A percentile compares a stretch with the other conserved stretches of the same genome.
Evolutionary conservation across 2,888 invertebrate species (phyloP).

Genomic region (Drosophila trichaetosa): DNA sequence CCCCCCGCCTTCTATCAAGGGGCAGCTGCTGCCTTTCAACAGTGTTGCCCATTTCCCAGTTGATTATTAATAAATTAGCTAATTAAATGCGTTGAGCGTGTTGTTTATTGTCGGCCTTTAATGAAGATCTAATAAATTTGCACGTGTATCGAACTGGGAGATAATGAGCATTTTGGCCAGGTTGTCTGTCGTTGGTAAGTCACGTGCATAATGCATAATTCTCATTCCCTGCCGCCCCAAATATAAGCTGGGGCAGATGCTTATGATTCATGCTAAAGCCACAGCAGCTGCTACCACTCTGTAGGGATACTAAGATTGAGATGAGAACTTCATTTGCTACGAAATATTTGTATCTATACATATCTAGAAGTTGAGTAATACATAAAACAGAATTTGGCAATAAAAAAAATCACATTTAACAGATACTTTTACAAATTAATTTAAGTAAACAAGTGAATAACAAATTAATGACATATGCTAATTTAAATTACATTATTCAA

Average conservation of each 20-base stretch:
- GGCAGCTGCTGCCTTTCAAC: slow-evolving; percentile 54
- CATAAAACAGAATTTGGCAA: background rate
- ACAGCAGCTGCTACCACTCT: slow-evolving; percentile 16
- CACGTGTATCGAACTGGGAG: slow-evolving; percentile 51
- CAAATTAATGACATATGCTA: slow-evolving; percentile 12
- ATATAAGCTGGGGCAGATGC: slow-evolving; percentile 4
- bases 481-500: slow-evolving; percentile 23
- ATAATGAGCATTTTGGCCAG: slow-evolving; percentile 11
- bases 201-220: slow-evolving; percentile 76
- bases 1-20: background rate
- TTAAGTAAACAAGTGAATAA: slow-evolving; percentile 9
- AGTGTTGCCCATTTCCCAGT: slow-evolving; percentile 9
- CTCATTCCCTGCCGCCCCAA: slow-evolving; percentile 7
- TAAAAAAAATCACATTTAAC: background rate
- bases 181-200: slow-evolving; percentile 45
- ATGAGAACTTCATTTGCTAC: background rate
- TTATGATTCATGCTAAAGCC: slow-evolving; percentile 17
- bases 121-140: slow-evolving; percentile 76
- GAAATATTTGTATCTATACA: background rate
- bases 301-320: background rate
- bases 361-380: background rate
- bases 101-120: slow-evolving; percentile 59
- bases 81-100: slow-evolving; percentile 70
- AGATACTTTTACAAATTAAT: background rate
- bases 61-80: slow-evolving; percentile 79